phyloP scores from a whole-genome alignment of 2,113 vertebrate species.

The Cyphomyrus discorhynchus region DNA sequence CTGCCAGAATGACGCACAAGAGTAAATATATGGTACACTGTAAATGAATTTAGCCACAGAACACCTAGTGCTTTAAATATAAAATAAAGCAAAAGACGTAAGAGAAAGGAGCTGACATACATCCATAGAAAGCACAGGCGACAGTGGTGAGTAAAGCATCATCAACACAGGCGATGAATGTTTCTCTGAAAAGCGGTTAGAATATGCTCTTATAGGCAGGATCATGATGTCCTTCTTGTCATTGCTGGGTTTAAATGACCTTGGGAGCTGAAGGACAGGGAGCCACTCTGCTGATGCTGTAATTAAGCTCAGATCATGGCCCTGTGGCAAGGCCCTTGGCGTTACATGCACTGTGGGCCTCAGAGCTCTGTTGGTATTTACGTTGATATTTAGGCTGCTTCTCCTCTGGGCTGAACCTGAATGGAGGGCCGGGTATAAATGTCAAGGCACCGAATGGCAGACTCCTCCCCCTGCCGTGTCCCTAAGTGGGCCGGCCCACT shows the following conservation, averaged over 20 bases:
- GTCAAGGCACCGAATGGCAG: slow-evolving; percentile 51
- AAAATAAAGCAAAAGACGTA: not conserved
- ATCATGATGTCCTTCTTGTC: no score
- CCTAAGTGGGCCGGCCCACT: slow-evolving; percentile 17
- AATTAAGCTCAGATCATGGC: not conserved
- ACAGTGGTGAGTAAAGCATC: not conserved
- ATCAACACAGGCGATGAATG: not conserved
- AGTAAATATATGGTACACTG: not conserved
- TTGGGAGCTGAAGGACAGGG: not conserved
- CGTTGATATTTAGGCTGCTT: slow-evolving; percentile 45
- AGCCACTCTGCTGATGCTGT: not conserved
- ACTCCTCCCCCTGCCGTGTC: slow-evolving; percentile 23
- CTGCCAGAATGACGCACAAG: not conserved
- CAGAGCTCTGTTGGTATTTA: slow-evolving; percentile 40
- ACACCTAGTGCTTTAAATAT: not conserved
- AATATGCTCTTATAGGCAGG: not conserved
- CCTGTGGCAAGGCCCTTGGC: not conserved
- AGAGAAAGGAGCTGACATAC: not conserved
- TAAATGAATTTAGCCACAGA: not conserved
- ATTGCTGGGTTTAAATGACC: not conserved
- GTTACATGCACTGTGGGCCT: not conserved
- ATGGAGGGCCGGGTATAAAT: slow-evolving; percentile 40
- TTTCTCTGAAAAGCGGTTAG: not conserved
- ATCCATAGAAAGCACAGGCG: not conserved
- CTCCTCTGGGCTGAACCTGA: slow-evolving; percentile 1